Percentiles rank a stretch among this genome's conserved stretches.
These are phyloP conservation scores for Meganola albula DNA, from an alignment of 2,888 invertebrate genomes.

Conservation along the genomic window DNA sequence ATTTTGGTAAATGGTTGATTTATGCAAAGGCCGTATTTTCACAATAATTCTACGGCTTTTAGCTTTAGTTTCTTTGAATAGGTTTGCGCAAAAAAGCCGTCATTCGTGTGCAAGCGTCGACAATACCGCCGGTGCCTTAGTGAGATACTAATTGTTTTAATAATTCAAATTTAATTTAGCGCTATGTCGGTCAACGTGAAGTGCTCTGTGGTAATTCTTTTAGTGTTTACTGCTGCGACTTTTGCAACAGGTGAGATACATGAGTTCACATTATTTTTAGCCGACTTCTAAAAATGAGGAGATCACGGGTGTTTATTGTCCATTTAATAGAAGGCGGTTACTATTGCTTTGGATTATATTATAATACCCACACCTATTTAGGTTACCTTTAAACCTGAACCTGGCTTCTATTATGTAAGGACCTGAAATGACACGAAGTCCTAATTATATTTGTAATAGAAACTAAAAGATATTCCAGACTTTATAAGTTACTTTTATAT, in stretches of 20 bases:
- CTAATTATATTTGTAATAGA: too few relatives aligned
- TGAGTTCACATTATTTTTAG: constrained; percentile 13
- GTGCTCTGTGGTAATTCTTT: constrained; percentile 14
- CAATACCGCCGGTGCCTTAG: constrained; percentile 17
- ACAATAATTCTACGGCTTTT: constrained; percentile 22
- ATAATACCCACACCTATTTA: too few relatives aligned
- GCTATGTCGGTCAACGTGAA: constrained; percentile 20
- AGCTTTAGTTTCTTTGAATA: constrained; percentile 23
- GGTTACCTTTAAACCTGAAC: too few relatives aligned
- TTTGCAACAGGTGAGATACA: constrained; percentile 26
- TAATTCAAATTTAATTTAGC: constrained; percentile 13
- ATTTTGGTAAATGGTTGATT: constrained; percentile 21
- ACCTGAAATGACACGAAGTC: too few relatives aligned
- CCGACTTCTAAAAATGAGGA: too few relatives aligned
- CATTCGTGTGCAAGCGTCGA: constrained; percentile 29
- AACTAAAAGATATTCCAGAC: too few relatives aligned
- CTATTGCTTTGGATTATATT: too few relatives aligned
- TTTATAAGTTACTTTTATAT: too few relatives aligned
- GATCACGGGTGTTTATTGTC: too few relatives aligned
- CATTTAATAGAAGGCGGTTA: too few relatives aligned
- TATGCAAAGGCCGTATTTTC: constrained; percentile 24
- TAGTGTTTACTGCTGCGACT: constrained; percentile 15
- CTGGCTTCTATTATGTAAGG: too few relatives aligned
- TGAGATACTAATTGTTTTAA: constrained; percentile 12
- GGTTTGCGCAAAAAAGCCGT: constrained; percentile 23